Conservation (phyloP, 2,113 vertebrate species). For the Pimephales promelas region DNA sequence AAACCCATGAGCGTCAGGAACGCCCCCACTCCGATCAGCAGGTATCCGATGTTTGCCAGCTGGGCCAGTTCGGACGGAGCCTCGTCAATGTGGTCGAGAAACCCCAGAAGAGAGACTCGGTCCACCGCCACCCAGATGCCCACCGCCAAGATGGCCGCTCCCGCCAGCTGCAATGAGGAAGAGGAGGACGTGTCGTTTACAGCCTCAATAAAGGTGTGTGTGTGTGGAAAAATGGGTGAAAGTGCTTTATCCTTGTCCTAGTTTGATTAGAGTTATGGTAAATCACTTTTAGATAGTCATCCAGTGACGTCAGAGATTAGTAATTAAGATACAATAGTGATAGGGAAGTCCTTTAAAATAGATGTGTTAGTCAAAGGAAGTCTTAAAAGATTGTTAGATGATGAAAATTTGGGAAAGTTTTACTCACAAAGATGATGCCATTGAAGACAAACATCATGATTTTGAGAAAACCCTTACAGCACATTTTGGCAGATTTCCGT, state of each 20-base stretch:
- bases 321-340: not conserved
- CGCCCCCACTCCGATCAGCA: constrained; percentile 65
- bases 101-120: constrained; percentile 56
- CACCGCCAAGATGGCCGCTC: constrained; percentile 62
- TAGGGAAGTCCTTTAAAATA: not conserved
- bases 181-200: no score
- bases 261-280: not conserved
- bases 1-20: constrained; percentile 68
- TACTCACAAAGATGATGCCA: constrained; percentile 71
- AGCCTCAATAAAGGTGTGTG: not conserved
- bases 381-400: not conserved
- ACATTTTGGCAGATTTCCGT: constrained; percentile 53
- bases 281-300: not conserved
- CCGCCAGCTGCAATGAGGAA: constrained; percentile 61
- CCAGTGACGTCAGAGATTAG: not conserved
- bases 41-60: constrained; percentile 65
- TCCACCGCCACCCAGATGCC: constrained; percentile 72
- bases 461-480: constrained; percentile 68
- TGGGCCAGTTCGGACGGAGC: constrained; percentile 52
- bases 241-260: not conserved
- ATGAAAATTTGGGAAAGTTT: not conserved
- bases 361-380: not conserved
- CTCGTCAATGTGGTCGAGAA: constrained; percentile 51
- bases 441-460: constrained; percentile 72
- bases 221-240: not conserved